Conservation (phyloP, 2,113 vertebrate species). For the Lampris megalopsis region DNA sequence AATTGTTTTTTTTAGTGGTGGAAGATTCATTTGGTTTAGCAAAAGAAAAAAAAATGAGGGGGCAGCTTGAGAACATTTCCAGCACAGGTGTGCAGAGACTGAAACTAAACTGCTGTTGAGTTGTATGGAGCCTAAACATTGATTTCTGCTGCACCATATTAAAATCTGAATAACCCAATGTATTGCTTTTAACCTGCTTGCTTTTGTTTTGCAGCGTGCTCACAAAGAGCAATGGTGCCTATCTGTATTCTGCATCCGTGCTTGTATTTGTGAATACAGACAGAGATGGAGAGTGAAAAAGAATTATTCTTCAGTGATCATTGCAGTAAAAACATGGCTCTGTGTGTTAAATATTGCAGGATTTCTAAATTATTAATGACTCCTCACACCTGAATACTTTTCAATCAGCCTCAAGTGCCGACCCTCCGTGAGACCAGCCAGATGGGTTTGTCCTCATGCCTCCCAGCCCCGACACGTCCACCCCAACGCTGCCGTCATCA, state of each 20-base stretch:
- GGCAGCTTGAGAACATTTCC: not conserved
- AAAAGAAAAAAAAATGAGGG: slow-evolving; percentile 17
- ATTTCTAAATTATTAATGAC: slow-evolving; percentile 43
- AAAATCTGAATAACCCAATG: slow-evolving; percentile 31
- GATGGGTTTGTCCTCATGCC: slow-evolving; percentile 1
- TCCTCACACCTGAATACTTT: slow-evolving; percentile 27
- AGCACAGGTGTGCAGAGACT: slow-evolving; percentile 23
- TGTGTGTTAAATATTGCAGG: slow-evolving; percentile 40
- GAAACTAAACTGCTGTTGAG: slow-evolving; percentile 32
- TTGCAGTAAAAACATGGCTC: not conserved
- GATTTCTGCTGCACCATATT: slow-evolving; percentile 35
- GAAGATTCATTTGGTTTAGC: slow-evolving; percentile 20
- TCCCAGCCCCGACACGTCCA: slow-evolving; percentile 2
- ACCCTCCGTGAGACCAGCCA: not conserved
- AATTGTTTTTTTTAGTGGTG: slow-evolving; percentile 39
- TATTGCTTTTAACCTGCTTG: slow-evolving; percentile 5
- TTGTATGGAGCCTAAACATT: slow-evolving; percentile 4
- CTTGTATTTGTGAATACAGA: not conserved
- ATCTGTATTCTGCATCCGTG: slow-evolving; percentile 26
- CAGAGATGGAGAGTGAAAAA: not conserved
- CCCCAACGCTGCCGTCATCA: not conserved
- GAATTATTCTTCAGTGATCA: slow-evolving; percentile 12
- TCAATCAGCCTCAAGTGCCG: not conserved
- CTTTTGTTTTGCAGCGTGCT: slow-evolving; percentile 12
- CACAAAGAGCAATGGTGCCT: not conserved